These are phyloP conservation scores for Idaea biselata DNA, from an alignment of 2,888 invertebrate species.

Conservation along the genomic window DNA sequence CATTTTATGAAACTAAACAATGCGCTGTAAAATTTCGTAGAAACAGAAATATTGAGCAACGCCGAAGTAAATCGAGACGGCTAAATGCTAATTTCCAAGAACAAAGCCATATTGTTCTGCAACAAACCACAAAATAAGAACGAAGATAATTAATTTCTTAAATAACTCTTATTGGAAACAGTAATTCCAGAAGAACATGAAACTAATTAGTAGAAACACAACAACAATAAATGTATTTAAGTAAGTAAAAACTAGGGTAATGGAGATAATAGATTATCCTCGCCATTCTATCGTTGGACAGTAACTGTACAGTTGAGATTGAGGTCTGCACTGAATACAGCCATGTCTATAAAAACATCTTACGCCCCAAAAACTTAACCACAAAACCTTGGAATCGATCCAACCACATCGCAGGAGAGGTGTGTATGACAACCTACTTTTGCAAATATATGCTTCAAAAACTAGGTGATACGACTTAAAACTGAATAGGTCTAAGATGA, in stretches of 20 bases:
- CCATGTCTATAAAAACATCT: conserved; percentile 8
- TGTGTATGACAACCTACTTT: conserved; percentile 60
- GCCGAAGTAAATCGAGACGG: conserved; percentile 52
- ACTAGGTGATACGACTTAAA: background rate
- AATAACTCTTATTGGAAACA: conserved; percentile 3
- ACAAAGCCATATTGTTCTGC: conserved; percentile 45
- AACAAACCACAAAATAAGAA: conserved; percentile 38
- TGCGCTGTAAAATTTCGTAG: conserved; percentile 37
- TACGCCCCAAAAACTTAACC: conserved; percentile 54
- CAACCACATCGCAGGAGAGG: conserved; percentile 64
- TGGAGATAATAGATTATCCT: no score
- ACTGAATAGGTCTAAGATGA: background rate
- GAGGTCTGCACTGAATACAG: background rate
- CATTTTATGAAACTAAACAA: conserved; percentile 23
- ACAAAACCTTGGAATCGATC: conserved; percentile 71
- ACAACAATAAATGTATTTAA: background rate
- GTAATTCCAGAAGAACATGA: background rate
- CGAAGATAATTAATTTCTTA: conserved; percentile 26
- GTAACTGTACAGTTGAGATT: no score
- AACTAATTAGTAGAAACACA: no score
- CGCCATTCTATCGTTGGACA: no score
- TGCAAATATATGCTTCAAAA: conserved; percentile 26
- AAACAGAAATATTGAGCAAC: conserved; percentile 52
- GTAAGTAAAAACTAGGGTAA: no score
- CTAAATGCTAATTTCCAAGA: conserved; percentile 66